Evolutionary conservation across 2,888 invertebrate genomes (phyloP).

Genomic region (Protophormia terraenovae): DNA sequence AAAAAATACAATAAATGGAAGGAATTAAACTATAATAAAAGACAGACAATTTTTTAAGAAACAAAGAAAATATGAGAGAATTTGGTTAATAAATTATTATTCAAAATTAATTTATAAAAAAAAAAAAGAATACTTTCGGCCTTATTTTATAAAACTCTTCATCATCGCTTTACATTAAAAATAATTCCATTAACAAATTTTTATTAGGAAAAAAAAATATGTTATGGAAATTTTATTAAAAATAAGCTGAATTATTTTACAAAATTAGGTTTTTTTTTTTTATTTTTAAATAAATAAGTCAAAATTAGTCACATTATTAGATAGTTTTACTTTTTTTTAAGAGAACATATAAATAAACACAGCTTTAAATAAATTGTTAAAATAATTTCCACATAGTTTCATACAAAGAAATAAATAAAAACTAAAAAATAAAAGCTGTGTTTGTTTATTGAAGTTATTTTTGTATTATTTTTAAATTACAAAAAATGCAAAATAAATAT

Average conservation of each 20-base stretch:
- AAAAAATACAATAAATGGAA: neutral
- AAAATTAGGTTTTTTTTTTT: too few species aligned
- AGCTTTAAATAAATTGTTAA: constrained; percentile 14
- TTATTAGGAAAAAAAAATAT: too few species aligned
- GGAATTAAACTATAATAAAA: neutral
- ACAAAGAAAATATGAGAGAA: neutral
- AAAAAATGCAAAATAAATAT: constrained; percentile 53
- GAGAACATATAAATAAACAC: constrained; percentile 23
- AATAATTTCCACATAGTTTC: neutral
- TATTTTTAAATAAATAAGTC: constrained; percentile 13
- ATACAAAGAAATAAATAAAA: neutral
- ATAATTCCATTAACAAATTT: too few species aligned
- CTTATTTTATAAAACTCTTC: too few species aligned
- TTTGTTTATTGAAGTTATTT: neutral
- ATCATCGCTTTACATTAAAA: too few species aligned
- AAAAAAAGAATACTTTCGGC: constrained; percentile 59
- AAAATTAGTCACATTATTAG: constrained; percentile 50
- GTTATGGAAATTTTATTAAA: too few species aligned
- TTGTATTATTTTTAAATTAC: neutral
- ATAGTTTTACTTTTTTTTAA: neutral
- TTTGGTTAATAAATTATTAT: constrained; percentile 42
- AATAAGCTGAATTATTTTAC: too few species aligned
- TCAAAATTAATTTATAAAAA: constrained; percentile 26
- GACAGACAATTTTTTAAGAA: neutral
- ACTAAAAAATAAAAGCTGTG: constrained; percentile 14